Evolutionary conservation across 2,113 vertebrate species (phyloP), one percentile per base, ranked within the genome.

Genomic region (Osmerus eperlanus): DNA sequence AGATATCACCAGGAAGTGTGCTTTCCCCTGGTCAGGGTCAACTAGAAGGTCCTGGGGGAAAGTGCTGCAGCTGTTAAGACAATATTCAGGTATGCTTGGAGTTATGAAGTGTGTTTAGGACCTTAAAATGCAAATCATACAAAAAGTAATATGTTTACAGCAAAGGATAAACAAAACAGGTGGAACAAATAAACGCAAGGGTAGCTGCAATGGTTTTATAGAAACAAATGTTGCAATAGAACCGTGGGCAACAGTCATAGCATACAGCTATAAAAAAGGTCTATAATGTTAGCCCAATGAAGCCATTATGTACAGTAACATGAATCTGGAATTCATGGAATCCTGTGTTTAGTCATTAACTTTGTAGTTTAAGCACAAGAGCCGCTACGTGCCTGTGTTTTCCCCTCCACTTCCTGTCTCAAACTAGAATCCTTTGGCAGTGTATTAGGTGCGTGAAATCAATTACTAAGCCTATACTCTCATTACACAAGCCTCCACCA

Each of bases 371-470:
- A 19, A 71, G 63, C 59, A 71, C 69, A 53, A 59, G 70, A 65
- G 6, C 8, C 16, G 60, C 64, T 72, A 68, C 56, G 64, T 65
- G 69, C 58, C 53, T 65, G 32, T n/a, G 15, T 11, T 51, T 71
- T 25, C 15, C 11, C 21, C 19, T 81, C 41, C 25, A 54, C 68
- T 77, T 75, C 71, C 72, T 83, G 60, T 70, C 21, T 68, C 69
- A n/a, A 75, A 67, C 72, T 75, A 80, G 76, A 85, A 79, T 74
- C 72, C 72, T 76, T 23, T 7, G 36, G 23, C 67, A 47, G 63
- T 36, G 25, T 54, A 73, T 41, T 67, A 74, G 72, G 70, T 73
- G 71, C 56, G 51, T 77, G 73, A 82, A 85, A 81, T 68, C 68
- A 79, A 84, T 81, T 65, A 18, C 32, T 71, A 76, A 72, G 75